These are phyloP conservation scores for Lophotriccus pileatus DNA, from an alignment of 2,797 vertebrate genomes.

Conservation along the genomic window DNA sequence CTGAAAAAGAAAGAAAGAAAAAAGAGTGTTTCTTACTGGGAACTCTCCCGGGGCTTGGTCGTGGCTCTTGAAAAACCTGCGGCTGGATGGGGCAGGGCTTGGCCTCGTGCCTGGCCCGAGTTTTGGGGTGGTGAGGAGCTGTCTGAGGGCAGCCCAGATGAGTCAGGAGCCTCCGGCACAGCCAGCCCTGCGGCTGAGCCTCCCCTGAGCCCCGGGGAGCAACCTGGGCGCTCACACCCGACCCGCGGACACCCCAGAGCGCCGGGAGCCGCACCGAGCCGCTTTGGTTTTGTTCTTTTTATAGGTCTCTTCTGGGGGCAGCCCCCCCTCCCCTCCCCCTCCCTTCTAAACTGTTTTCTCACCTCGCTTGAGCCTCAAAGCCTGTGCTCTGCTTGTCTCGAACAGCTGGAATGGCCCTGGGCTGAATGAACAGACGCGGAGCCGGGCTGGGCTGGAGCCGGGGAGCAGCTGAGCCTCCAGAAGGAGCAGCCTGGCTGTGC, in stretches of 20 bases:
- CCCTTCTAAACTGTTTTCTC: background rate
- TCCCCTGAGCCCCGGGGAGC: background rate
- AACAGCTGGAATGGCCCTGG: background rate
- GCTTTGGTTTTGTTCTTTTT: background rate
- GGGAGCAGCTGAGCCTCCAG: background rate
- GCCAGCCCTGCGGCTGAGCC: no score
- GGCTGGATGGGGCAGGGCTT: background rate
- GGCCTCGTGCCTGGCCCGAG: background rate
- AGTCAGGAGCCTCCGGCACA: background rate
- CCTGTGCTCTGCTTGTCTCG: background rate
- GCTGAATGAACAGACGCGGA: background rate
- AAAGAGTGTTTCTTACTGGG: background rate
- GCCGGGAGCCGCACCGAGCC: background rate
- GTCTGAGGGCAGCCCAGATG: slow-evolving; percentile 1
- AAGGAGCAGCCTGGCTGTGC: background rate
- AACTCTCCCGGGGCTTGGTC: background rate
- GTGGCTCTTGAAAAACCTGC: background rate
- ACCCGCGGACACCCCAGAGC: background rate
- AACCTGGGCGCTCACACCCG: background rate
- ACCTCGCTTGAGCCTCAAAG: background rate
- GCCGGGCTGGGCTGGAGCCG: background rate
- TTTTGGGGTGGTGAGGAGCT: background rate
- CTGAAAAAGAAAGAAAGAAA: background rate
- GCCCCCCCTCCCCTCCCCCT: background rate
- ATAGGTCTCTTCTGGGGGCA: background rate